Base-by-base conservation (phyloP, 2,888 invertebrate genomes). In the Epirrhoe alternata region DNA sequence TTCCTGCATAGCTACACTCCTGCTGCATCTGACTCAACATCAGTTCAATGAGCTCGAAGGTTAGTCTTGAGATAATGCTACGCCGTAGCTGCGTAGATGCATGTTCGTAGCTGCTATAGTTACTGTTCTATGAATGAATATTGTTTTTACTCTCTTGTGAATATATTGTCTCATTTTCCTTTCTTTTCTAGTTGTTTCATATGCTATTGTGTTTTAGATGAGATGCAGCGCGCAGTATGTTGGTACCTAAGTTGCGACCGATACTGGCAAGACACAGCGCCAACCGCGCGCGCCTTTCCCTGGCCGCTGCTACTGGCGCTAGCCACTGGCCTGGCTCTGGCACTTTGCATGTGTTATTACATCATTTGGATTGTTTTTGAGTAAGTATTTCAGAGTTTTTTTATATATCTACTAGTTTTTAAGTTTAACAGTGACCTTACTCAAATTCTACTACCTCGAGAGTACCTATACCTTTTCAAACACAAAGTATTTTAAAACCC, bases 221-320 rank as follows among this genome's bases (percentile, higher is more conserved):
- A 97, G 86, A 94, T 98, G 90, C 97, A 97, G 86, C 95, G 97
- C 80, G 97, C 97, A 2, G 96, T 98, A 51, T 98, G 98, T 87
- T 98, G 98, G 96, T 98, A 97, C 89, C 92, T 98, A 81, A 97
- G 97, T 73, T 98, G 98, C 84, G 97, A 98, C 85, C 95, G 97
- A 70, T 98, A 97, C 88, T 98, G 98, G 97, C 97, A 98, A 87
- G 97, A 97, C 86, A 94, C 95, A 69, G 96, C 96, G 71, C 94
- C 95, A 10, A 95, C 96, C 72, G 95, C 96, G 57, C 94, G 96
- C 75, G 95, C 95, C 72, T 97, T 97, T 83, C 97, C 97, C 33
- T 97, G 97, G 97, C 97, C 97, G 56, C 93, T 95, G 47, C 90
- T 95, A 61, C 95, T 97, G 76, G 96, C 97, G 70, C 95, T 97